phyloP scores from a whole-genome alignment of 2,888 invertebrate species.

The Pomacea canaliculata region DNA sequence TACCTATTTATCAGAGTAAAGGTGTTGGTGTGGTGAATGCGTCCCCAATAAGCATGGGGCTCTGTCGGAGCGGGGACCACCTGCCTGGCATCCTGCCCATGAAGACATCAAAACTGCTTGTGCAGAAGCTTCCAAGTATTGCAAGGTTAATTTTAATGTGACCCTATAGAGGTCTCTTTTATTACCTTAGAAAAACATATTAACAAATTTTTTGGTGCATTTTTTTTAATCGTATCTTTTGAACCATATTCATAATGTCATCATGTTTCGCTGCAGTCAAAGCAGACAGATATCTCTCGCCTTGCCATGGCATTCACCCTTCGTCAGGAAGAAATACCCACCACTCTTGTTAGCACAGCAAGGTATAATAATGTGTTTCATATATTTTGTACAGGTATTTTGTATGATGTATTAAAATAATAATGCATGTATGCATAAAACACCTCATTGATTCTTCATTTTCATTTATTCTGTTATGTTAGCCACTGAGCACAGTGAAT shows the following conservation, averaged over 20 bases:
- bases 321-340: conserved; percentile 76
- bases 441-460: too few species aligned
- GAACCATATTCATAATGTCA: too few species aligned
- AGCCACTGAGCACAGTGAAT: too few species aligned
- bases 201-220: not conserved
- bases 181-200: too few species aligned
- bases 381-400: too few species aligned
- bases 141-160: conserved; percentile 43
- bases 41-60: conserved; percentile 84
- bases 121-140: conserved; percentile 50
- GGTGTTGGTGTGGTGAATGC: conserved; percentile 88
- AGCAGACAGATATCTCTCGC: conserved; percentile 61
- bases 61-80: conserved; percentile 80
- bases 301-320: conserved; percentile 62
- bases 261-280: conserved; percentile 42
- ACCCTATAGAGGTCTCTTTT: not conserved
- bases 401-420: too few species aligned
- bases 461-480: too few species aligned
- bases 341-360: conserved; percentile 84
- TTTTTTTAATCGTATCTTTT: not conserved
- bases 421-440: too few species aligned
- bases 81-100: conserved; percentile 62
- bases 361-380: conserved; percentile 68
- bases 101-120: conserved; percentile 56
- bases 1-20: conserved; percentile 69